These are phyloP conservation scores for Ophion ellenae DNA, from an alignment of 2,888 invertebrate species.

Conservation along the genomic window DNA sequence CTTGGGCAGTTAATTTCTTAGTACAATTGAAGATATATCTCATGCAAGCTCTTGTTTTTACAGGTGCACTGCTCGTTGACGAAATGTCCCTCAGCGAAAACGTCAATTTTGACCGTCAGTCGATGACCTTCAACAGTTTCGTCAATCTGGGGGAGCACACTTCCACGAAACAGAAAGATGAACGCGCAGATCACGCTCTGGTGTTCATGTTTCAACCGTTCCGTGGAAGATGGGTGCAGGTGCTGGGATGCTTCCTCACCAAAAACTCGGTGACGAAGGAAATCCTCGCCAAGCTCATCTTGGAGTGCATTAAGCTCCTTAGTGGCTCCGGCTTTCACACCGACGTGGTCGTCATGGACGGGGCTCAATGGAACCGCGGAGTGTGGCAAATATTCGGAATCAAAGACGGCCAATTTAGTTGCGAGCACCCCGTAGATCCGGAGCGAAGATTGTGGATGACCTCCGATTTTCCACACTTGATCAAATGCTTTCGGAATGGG, in stretches of 20 bases:
- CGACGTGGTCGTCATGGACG: slow-evolving; percentile 71
- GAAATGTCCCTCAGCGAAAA: slow-evolving; percentile 66
- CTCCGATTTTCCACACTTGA: slow-evolving; percentile 70
- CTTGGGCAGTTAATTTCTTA: slow-evolving; percentile 5
- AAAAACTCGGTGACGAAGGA: slow-evolving; percentile 66
- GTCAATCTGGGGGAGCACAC: slow-evolving; percentile 69
- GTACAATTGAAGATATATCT: not conserved
- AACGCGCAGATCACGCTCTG: slow-evolving; percentile 72
- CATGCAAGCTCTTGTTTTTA: slow-evolving; percentile 12
- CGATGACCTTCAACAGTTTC: slow-evolving; percentile 62
- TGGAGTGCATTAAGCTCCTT: slow-evolving; percentile 70
- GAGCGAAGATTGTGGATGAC: slow-evolving; percentile 66
- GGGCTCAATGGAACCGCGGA: slow-evolving; percentile 61
- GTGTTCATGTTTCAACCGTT: slow-evolving; percentile 74
- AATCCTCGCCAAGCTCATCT: slow-evolving; percentile 67
- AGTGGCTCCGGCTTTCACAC: slow-evolving; percentile 68
- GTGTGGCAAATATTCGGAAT: slow-evolving; percentile 71
- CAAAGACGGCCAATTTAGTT: slow-evolving; percentile 53
- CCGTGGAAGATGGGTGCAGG: slow-evolving; percentile 70
- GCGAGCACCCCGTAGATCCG: slow-evolving; percentile 62
- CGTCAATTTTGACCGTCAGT: slow-evolving; percentile 62
- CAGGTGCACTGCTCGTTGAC: slow-evolving; percentile 66
- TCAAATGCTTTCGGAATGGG: slow-evolving; percentile 68
- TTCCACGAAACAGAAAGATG: slow-evolving; percentile 57
- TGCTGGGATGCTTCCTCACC: slow-evolving; percentile 70